Evolutionary conservation across 1,140 invertebrate genomes (phyloP).

Genomic region (Dreissena rostriformis): DNA sequence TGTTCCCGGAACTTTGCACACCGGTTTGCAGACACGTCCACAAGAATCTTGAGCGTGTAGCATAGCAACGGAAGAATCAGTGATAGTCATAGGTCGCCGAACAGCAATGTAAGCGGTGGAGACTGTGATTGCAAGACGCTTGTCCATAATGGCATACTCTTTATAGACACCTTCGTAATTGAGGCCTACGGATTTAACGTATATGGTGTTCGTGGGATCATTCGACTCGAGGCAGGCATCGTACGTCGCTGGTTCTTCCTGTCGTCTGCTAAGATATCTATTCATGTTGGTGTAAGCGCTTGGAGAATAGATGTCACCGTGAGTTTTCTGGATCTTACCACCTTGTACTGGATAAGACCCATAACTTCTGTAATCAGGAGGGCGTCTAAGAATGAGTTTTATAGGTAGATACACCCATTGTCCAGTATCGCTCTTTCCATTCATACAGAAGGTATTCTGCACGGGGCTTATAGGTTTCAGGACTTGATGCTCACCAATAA

Average conservation of each 20-base stretch:
- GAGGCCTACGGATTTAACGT: conserved; percentile 70
- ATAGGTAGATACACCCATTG: conserved; percentile 74
- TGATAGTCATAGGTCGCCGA: conserved; percentile 58
- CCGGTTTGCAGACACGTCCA: conserved; percentile 71
- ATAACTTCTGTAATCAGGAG: conserved; percentile 66
- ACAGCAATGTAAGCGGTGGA: conserved; percentile 71
- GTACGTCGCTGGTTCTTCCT: conserved; percentile 56
- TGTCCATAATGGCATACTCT: conserved; percentile 75
- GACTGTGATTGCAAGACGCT: conserved; percentile 68
- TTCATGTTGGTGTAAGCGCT: conserved; percentile 55
- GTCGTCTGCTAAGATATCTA: conserved; percentile 37
- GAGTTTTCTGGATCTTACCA: conserved; percentile 51
- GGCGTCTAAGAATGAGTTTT: conserved; percentile 69
- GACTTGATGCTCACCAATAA: background rate
- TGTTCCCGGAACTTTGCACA: conserved; percentile 65
- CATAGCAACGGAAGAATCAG: conserved; percentile 59
- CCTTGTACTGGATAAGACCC: conserved; percentile 67
- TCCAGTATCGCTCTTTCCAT: conserved; percentile 69
- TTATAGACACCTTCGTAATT: conserved; percentile 76
- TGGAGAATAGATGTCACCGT: conserved; percentile 69
- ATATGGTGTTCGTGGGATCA: conserved; percentile 65
- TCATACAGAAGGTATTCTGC: conserved; percentile 75
- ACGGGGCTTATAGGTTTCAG: conserved; percentile 27
- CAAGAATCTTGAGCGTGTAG: conserved; percentile 73
- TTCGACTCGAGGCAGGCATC: conserved; percentile 45